phyloP scores from a whole-genome alignment of 2,797 vertebrate species.

The Naso thynnoides region DNA sequence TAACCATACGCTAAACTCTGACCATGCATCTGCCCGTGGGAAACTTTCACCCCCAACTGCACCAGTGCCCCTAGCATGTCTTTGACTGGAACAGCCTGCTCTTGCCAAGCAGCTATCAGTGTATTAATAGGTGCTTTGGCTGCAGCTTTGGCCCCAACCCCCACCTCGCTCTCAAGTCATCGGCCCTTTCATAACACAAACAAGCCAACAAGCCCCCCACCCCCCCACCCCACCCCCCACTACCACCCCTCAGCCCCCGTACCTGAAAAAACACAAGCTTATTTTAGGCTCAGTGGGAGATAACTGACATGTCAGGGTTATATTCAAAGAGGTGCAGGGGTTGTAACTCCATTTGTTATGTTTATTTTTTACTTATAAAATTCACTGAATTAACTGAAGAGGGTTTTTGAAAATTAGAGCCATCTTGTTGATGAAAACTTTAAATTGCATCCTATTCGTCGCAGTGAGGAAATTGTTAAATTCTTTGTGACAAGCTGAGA shows the following conservation, averaged over 20 bases:
- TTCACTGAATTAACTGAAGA: too few species aligned
- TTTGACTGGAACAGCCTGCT: conserved; percentile 74
- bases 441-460: not conserved
- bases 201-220: conserved; percentile 45
- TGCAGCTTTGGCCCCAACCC: conserved; percentile 67
- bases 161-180: conserved; percentile 30
- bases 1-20: conserved; percentile 25
- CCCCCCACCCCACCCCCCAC: not conserved
- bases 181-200: conserved; percentile 68
- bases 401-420: not conserved
- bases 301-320: conserved; percentile 50
- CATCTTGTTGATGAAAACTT: not conserved
- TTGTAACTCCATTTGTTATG: conserved; percentile 1
- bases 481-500: not conserved
- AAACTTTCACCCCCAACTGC: conserved; percentile 43
- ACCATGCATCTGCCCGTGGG: conserved; percentile 44
- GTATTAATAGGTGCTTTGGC: conserved; percentile 83
- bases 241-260: too few species aligned
- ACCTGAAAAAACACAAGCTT: conserved; percentile 50
- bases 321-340: conserved; percentile 42
- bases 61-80: conserved; percentile 41
- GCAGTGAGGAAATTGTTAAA: not conserved
- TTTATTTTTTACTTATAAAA: too few species aligned
- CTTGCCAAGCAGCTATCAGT: conserved; percentile 76
- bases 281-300: conserved; percentile 61